These are phyloP conservation scores for Patiria pectinifera DNA, from an alignment of 53 echinoderm and acorn worm genomes.

Conservation along the genomic window DNA sequence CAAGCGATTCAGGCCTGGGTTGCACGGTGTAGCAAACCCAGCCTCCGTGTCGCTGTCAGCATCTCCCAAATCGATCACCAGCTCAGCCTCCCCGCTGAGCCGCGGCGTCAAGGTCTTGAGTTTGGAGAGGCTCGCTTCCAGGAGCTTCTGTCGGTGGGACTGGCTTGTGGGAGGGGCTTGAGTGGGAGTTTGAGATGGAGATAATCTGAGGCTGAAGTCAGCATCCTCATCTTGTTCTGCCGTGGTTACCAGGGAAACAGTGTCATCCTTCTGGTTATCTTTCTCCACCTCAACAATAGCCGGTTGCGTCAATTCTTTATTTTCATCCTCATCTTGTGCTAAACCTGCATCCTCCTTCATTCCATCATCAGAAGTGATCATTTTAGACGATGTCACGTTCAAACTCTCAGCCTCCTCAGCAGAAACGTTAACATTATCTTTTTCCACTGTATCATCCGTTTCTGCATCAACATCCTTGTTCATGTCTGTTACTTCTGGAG, in stretches of 20 bases:
- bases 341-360: neutral
- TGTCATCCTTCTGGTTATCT: neutral
- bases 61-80: slow-evolving; percentile 75
- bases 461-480: neutral
- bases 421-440: neutral
- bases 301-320: neutral
- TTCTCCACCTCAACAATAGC: neutral
- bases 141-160: slow-evolving; percentile 65
- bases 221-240: slow-evolving; percentile 27
- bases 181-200: slow-evolving; percentile 5
- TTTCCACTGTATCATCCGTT: neutral
- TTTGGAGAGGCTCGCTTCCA: slow-evolving; percentile 78
- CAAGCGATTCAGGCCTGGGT: slow-evolving; percentile 72
- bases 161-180: slow-evolving; percentile 15
- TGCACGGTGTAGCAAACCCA: slow-evolving; percentile 36
- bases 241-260: neutral
- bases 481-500: neutral
- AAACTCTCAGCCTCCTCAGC: neutral
- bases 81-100: slow-evolving; percentile 75
- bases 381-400: neutral
- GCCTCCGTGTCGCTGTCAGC: slow-evolving; percentile 45
- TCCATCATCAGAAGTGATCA: neutral
- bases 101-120: slow-evolving; percentile 79
- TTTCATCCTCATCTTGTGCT: neutral
- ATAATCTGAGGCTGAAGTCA: neutral